Percentiles rank a stretch among this genome's conserved stretches.
Evolutionary conservation across 2,113 vertebrate genomes (phyloP).

Genomic region (Eurystomus gularis): DNA sequence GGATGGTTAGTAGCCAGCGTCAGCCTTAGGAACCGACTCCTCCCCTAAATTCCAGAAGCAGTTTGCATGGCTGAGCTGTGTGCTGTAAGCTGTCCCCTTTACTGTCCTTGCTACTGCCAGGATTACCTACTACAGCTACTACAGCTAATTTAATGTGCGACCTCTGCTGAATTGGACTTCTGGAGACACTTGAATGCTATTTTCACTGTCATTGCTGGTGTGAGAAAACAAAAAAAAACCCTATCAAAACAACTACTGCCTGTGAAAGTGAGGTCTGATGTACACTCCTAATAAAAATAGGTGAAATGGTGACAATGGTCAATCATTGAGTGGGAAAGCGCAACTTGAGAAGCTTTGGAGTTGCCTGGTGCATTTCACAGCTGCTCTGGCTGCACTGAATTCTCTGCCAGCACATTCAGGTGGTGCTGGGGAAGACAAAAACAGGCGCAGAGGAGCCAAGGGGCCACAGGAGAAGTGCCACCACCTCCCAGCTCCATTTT

Average conservation of each 20-base stretch:
- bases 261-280: background rate
- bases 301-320: background rate
- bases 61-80: background rate
- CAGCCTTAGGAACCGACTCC: background rate
- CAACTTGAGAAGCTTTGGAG: background rate
- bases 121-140: background rate
- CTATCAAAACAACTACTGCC: no score
- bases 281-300: accelerated
- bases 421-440: accelerated
- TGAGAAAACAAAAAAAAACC: background rate
- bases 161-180: background rate
- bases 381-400: background rate
- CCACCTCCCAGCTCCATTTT: accelerated
- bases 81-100: background rate
- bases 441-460: background rate
- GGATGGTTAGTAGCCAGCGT: background rate
- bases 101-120: background rate
- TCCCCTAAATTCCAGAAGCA: background rate
- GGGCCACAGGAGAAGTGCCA: accelerated
- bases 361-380: background rate
- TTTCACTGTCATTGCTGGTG: background rate
- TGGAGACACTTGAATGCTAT: background rate
- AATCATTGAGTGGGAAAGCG: background rate
- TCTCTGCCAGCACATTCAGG: background rate
- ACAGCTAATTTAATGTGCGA: background rate